Conservation (phyloP, 2,113 vertebrate species). For the Myrmophylax atrothorax region DNA sequence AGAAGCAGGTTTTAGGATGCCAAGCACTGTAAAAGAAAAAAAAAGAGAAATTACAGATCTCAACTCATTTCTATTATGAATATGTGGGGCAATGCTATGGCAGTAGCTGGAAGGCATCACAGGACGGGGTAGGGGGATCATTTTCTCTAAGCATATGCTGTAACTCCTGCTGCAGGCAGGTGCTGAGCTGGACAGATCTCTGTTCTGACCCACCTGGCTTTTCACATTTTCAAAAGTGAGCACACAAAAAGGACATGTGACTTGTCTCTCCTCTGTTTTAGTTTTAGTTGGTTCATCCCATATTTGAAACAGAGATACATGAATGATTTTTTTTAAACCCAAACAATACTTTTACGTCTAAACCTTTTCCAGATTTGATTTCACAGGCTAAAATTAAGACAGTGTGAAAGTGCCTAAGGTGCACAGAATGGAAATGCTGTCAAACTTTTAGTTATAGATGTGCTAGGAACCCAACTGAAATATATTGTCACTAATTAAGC, state of each 20-base stretch:
- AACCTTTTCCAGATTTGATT: background rate
- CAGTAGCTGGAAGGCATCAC: background rate
- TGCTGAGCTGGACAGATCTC: background rate
- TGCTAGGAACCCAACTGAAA: background rate
- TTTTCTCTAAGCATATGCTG: background rate
- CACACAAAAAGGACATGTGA: background rate
- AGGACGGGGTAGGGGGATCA: background rate
- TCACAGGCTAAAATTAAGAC: background rate
- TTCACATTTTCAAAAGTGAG: background rate
- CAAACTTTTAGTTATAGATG: background rate
- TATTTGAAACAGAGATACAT: background rate
- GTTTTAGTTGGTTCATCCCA: background rate
- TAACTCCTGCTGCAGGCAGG: background rate
- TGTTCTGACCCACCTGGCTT: background rate
- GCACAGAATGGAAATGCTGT: constrained; percentile 33
- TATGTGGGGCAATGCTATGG: background rate
- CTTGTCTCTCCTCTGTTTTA: background rate
- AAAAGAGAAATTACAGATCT: background rate
- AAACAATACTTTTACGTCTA: background rate
- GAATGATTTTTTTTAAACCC: background rate
- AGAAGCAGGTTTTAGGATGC: background rate
- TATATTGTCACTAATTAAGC: constrained; percentile 25
- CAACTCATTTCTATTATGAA: background rate
- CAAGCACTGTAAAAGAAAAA: background rate
- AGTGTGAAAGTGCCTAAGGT: background rate